A percentile compares a stretch with the other conserved stretches of the same genome.
phyloP scores from a whole-genome alignment of 35 echinoderm and acorn worm genomes.

The Lytechinus variegatus region DNA sequence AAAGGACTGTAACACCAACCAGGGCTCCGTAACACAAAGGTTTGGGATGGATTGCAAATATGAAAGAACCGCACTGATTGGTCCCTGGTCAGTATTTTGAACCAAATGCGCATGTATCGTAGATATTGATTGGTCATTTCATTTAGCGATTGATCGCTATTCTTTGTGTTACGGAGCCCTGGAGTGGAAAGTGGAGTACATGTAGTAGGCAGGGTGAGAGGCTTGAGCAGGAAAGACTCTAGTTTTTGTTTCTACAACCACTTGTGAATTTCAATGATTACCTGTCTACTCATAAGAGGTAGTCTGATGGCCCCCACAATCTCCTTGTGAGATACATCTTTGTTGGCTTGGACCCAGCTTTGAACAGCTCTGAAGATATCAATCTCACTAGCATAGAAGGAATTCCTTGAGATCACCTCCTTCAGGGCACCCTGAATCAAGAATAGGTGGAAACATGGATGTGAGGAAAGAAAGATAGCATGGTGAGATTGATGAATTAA shows the following conservation, averaged over 20 bases:
- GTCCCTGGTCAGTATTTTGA: no score
- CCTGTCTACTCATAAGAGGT: constrained; percentile 80
- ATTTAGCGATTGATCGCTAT: no score
- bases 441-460: neutral
- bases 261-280: neutral
- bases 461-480: neutral
- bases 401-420: constrained; percentile 95
- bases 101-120: no score
- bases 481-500: neutral
- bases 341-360: constrained; percentile 77
- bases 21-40: no score
- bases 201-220: no score
- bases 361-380: constrained; percentile 82
- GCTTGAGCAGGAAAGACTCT: no score
- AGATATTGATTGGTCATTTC: no score
- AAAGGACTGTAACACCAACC: no score
- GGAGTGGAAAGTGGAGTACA: no score
- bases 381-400: constrained; percentile 94
- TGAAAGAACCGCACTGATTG: no score
- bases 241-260: neutral
- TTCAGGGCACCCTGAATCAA: constrained; percentile 79
- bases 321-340: constrained; percentile 63
- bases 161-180: no score
- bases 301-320: constrained; percentile 85
- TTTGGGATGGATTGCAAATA: no score